Conservation (phyloP, 2,797 vertebrate species). For the Peromyscus attwateri region DNA sequence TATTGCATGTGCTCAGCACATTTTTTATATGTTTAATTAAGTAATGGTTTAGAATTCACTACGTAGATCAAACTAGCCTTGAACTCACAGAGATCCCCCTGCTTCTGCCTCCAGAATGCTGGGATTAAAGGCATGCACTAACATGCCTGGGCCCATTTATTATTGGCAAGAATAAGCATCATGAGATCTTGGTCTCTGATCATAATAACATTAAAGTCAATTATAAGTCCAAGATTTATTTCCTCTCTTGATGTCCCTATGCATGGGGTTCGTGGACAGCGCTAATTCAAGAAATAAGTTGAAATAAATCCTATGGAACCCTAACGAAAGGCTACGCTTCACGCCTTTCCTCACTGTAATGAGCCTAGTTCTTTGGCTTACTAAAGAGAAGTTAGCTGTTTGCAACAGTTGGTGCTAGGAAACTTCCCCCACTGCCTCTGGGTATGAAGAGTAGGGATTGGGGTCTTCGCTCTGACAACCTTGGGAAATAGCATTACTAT, state of each 20-base stretch:
- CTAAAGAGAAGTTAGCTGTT: not conserved
- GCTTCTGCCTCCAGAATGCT: not conserved
- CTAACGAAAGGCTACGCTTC: not conserved
- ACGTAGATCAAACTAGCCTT: not conserved
- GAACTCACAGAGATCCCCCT: not conserved
- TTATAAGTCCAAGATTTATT: conserved; percentile 9
- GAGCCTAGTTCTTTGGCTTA: not conserved
- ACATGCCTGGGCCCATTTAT: not conserved
- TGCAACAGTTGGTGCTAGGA: not conserved
- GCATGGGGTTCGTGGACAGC: not conserved
- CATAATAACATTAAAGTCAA: not conserved
- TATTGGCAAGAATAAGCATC: not conserved
- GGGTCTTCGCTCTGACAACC: not conserved
- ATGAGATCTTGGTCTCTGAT: not conserved
- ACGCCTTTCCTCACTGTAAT: not conserved
- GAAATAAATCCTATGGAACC: not conserved
- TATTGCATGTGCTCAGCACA: not conserved
- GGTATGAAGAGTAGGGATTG: not conserved
- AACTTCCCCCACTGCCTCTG: not conserved
- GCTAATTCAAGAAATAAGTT: not conserved
- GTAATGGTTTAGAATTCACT: not conserved
- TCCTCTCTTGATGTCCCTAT: not conserved
- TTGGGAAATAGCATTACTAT: conserved; percentile 12
- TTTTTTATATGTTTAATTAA: not conserved
- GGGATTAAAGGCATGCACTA: not conserved